Base-by-base conservation (phyloP, 2,113 vertebrate species). In the Notechis scutatus region DNA sequence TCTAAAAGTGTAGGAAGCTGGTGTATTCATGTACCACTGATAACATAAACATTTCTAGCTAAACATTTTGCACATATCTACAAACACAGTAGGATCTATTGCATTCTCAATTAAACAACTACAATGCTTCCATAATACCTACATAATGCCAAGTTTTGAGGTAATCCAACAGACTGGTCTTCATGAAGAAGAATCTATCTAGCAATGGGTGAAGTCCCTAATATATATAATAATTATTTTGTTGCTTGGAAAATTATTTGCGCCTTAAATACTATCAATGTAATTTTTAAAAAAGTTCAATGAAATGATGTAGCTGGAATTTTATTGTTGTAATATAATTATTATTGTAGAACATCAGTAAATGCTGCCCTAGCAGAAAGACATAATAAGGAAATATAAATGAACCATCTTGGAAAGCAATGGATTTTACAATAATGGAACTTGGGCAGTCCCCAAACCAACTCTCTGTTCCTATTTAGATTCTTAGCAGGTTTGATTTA, bases 331-430 rank as follows among this genome's bases (percentile, higher is more conserved):
- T 5, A 91, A 92, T 88, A 21, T 18, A 91, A n/a, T 93, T 91
- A 85, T 88, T 90, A 94, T 92, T 93, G 94, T 55, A 91, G 94
- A 94, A 94, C 29, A 94, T 81, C 74, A 94, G 1, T 29, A 39
- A 94, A 2, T 61, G 87, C 92, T 95, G n/a, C 88, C 93, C 92
- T 93, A 95, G 92, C 94, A 95, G 0, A 0, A 87, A 90, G 90
- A 52, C 90, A 56, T 54, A 93, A 93, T 55, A 94, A 94, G 92
- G 93, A 23, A 85, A 96, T 93, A 92, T 89, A 96, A 95, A 94
- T 81, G 90, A 95, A 9, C 26, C 61, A 64, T n/a, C 26, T 64
- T 64, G 61, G 26, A 64, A 64, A n/a, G 26, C 29, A 64, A 64
- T 29, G 10, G 61, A 64, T 64, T 64, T 64, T 64, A n/a, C 61